Percentiles rank a stretch among this genome's conserved stretches.
Evolutionary conservation across 2,797 vertebrate genomes (phyloP).

Genomic region (Siniperca obscura): DNA sequence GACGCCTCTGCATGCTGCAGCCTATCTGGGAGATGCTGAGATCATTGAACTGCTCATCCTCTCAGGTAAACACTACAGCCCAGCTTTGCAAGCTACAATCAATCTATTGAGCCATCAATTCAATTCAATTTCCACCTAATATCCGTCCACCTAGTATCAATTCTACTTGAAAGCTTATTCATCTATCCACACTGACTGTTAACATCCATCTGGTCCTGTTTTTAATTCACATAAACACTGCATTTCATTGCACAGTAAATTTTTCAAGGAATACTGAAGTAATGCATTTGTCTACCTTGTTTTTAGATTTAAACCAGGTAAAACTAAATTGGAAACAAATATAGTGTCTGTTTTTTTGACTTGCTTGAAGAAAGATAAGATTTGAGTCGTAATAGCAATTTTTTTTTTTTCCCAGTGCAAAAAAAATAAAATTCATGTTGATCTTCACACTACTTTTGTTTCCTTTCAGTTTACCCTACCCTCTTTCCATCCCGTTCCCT

Average conservation of each 20-base stretch:
- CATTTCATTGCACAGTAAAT: not conserved
- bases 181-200: constrained; percentile 7
- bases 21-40: constrained; percentile 96
- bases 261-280: not conserved
- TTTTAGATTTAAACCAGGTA: not conserved
- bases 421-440: not conserved
- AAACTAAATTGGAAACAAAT: not conserved
- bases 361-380: not conserved
- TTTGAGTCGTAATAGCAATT: not conserved
- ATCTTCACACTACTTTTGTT: not conserved
- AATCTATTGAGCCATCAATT: not conserved
- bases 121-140: not conserved
- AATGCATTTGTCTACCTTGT: not conserved
- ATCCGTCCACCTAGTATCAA: not conserved
- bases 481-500: not conserved
- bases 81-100: not conserved
- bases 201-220: not conserved
- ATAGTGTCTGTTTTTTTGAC: rapidly evolving
- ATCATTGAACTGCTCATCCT: constrained; percentile 98
- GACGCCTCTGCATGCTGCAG: constrained; percentile 96
- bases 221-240: not conserved
- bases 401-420: not conserved
- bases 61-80: constrained; percentile 87
- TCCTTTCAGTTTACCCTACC: not conserved
- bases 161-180: constrained; percentile 12